These are phyloP conservation scores for Parascotia fuliginaria DNA, from an alignment of 2,888 invertebrate genomes.

Conservation along the genomic window DNA sequence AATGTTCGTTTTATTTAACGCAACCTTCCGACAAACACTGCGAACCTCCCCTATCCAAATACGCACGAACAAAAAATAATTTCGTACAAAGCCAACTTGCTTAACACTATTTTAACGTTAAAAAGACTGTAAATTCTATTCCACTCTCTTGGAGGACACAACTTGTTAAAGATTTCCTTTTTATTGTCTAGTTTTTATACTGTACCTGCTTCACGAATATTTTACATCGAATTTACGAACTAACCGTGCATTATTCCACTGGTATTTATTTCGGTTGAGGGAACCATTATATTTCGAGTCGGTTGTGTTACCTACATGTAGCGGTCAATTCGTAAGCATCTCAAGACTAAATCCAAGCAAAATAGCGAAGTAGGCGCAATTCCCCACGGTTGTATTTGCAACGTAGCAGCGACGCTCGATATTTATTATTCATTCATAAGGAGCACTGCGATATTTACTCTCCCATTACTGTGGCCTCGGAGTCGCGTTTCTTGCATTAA, in stretches of 20 bases:
- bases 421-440: slow-evolving; percentile 80
- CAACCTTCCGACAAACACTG: slow-evolving; percentile 49
- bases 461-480: slow-evolving; percentile 72
- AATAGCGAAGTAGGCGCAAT: slow-evolving; percentile 43
- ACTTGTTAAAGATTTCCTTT: too few species aligned
- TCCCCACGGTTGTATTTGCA: slow-evolving; percentile 61
- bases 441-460: slow-evolving; percentile 79
- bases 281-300: slow-evolving; percentile 23
- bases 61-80: slow-evolving; percentile 43
- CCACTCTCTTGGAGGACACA: slow-evolving; percentile 1
- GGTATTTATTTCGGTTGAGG: slow-evolving; percentile 22
- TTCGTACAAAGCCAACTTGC: slow-evolving; percentile 13
- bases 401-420: slow-evolving; percentile 57
- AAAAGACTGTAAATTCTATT: slow-evolving; percentile 8
- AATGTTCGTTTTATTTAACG: slow-evolving; percentile 64
- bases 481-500: slow-evolving; percentile 77
- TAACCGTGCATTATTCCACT: slow-evolving; percentile 13
- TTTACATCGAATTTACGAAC: slow-evolving; percentile 15
- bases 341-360: slow-evolving; percentile 38
- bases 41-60: slow-evolving; percentile 45
- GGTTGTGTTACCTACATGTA: slow-evolving; percentile 13
- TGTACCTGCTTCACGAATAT: neutral
- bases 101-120: slow-evolving; percentile 26
- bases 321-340: slow-evolving; percentile 38
- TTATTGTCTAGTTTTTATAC: neutral